Base-by-base conservation (phyloP, 2,888 invertebrate genomes). In the Anorthoa munda region DNA sequence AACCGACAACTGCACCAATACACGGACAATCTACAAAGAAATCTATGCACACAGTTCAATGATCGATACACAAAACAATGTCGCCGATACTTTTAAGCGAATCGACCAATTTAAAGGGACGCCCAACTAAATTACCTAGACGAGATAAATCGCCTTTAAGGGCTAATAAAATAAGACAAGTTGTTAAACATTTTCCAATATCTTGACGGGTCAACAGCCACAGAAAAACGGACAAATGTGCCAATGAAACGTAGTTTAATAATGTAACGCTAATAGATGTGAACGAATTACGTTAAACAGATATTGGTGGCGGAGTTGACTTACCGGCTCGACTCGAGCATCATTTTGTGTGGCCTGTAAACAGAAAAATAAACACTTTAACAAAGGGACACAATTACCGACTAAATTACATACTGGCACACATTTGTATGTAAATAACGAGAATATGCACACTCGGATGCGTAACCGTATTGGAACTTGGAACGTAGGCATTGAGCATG, bases 291-390 rank as follows among this genome's bases (percentile, higher is more conserved):
- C 81, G 81, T 84, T 81, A 81, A 76, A 83, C 65, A 81, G 63
- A 76, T 75, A 80, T 71, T 75, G 66, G 82, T 85, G 83, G 83
- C 83, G 46, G 65, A 70, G 68, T 75, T 65, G 72, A 93, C 95
- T 94, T 86, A 96, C 95, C 95, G 95, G 93, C 93, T 95, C 93
- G 95, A 94, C 94, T 95, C 95, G 94, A 95, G 92, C 95, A 95
- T 95, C 95, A 96, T 96, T 95, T 95, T 95, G 95, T 94, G 95
- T 90, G 95, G 95, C 95, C 95, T 96, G 95, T 71, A 92, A 94
- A 88, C 75, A 91, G 72, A 91, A 91, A 88, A 90, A 88, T 87
- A 82, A 81, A 77, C 51, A 75, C 71, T 85, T 88, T 84, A 86
- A 80, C 76, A 86, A 84, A 77, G 45, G 64, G 66, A 71, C 65